These are phyloP conservation scores for Calephelis nemesis DNA, from an alignment of 1,140 invertebrate species.

Conservation along the genomic window DNA sequence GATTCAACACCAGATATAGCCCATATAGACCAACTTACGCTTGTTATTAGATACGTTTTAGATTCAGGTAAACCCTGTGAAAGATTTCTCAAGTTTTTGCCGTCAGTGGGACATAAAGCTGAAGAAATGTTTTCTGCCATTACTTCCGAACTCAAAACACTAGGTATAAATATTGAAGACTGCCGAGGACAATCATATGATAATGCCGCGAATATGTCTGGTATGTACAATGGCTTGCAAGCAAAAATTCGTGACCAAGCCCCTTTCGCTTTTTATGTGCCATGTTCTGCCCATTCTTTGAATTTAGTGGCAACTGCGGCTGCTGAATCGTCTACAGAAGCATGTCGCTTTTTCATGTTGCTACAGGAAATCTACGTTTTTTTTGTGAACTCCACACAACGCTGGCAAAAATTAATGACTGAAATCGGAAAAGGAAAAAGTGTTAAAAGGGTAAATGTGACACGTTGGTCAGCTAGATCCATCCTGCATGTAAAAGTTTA, in stretches of 20 bases:
- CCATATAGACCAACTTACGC: constrained; percentile 12
- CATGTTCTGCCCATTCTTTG: constrained; percentile 16
- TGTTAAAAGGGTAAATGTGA: too few species aligned
- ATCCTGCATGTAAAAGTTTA: too few species aligned
- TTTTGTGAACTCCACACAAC: too few species aligned
- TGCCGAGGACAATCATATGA: neutral
- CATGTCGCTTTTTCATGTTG: neutral
- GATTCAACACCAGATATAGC: constrained; percentile 4
- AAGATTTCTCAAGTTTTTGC: neutral
- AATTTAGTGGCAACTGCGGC: constrained; percentile 17
- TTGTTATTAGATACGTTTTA: constrained; percentile 10
- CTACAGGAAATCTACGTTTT: too few species aligned
- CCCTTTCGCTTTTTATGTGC: constrained; percentile 1
- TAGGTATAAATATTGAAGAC: neutral
- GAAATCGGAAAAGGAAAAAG: too few species aligned
- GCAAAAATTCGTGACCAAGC: neutral
- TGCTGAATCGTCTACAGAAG: neutral
- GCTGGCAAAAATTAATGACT: too few species aligned
- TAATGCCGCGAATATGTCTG: neutral
- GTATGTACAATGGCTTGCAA: neutral
- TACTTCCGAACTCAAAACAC: too few species aligned
- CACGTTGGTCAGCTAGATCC: too few species aligned
- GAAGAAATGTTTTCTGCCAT: neutral
- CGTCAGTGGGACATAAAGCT: neutral
- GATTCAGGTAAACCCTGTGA: constrained; percentile 11